These are phyloP conservation scores for Hypolimnas misippus DNA, from an alignment of 2,888 invertebrate genomes.

Conservation along the genomic window DNA sequence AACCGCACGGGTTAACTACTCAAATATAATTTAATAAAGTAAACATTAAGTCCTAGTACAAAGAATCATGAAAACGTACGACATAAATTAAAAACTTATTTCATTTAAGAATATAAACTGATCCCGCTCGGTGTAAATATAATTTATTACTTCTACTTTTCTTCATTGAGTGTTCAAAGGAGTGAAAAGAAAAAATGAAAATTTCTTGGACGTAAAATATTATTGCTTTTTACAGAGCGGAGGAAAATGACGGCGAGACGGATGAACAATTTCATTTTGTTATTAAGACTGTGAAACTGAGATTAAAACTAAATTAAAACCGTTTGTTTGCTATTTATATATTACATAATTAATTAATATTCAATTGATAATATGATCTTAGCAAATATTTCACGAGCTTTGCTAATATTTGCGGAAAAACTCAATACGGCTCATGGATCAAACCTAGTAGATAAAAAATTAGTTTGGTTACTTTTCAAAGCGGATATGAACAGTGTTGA, in stretches of 20 bases:
- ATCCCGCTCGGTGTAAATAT: constrained; percentile 29
- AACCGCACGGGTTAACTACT: too few species aligned
- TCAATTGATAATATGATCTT: too few species aligned
- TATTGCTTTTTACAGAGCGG: constrained; percentile 21
- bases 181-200: constrained; percentile 27
- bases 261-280: constrained; percentile 18
- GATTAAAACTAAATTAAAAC: background rate
- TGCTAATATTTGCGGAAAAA: too few species aligned
- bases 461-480: too few species aligned
- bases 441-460: too few species aligned
- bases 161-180: constrained; percentile 27
- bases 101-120: background rate
- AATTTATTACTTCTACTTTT: constrained; percentile 30
- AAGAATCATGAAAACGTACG: background rate
- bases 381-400: too few species aligned
- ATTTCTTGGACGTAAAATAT: constrained; percentile 22
- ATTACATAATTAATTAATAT: too few species aligned
- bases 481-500: too few species aligned
- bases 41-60: too few species aligned
- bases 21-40: too few species aligned
- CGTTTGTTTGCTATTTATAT: background rate
- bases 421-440: too few species aligned
- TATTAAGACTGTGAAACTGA: constrained; percentile 3
- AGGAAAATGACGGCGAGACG: constrained; percentile 3
- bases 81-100: background rate